phyloP scores from a whole-genome alignment of 1,140 invertebrate species.

The Choristoneura fumiferana region DNA sequence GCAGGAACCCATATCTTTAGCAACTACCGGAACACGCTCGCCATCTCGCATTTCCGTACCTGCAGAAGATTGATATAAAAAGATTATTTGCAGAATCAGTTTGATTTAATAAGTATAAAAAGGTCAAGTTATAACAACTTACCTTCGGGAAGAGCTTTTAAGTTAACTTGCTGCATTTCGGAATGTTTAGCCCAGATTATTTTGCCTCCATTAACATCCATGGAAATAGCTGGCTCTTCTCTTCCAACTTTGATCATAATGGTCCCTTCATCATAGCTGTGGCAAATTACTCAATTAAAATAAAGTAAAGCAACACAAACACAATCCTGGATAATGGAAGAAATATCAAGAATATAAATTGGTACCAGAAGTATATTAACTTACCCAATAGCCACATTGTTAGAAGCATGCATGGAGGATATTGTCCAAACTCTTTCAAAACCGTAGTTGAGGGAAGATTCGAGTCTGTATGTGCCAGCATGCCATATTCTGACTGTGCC shows the following conservation, averaged over 20 bases:
- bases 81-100: background rate
- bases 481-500: slow-evolving; percentile 98
- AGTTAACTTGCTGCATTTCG: slow-evolving; percentile 98
- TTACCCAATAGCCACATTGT: slow-evolving; percentile 96
- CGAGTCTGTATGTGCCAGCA: slow-evolving; percentile 97
- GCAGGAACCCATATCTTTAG: slow-evolving; percentile 99
- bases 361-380: background rate
- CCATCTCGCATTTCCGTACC: slow-evolving; percentile 91
- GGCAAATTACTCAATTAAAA: slow-evolving; percentile 15
- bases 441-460: slow-evolving; percentile 98
- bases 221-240: slow-evolving; percentile 99
- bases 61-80: slow-evolving; percentile 27
- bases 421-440: slow-evolving; percentile 99
- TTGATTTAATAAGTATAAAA: background rate
- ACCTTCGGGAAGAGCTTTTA: slow-evolving; percentile 90
- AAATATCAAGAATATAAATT: background rate
- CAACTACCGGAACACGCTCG: slow-evolving; percentile 93
- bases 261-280: slow-evolving; percentile 97
- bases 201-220: slow-evolving; percentile 98
- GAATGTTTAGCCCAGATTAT: slow-evolving; percentile 99
- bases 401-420: slow-evolving; percentile 95
- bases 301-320: background rate
- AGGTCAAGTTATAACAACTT: slow-evolving; percentile 34
- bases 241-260: slow-evolving; percentile 98
- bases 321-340: background rate